Evolutionary conservation across 2,797 vertebrate species (phyloP).

Genomic region (Fringilla coelebs): DNA sequence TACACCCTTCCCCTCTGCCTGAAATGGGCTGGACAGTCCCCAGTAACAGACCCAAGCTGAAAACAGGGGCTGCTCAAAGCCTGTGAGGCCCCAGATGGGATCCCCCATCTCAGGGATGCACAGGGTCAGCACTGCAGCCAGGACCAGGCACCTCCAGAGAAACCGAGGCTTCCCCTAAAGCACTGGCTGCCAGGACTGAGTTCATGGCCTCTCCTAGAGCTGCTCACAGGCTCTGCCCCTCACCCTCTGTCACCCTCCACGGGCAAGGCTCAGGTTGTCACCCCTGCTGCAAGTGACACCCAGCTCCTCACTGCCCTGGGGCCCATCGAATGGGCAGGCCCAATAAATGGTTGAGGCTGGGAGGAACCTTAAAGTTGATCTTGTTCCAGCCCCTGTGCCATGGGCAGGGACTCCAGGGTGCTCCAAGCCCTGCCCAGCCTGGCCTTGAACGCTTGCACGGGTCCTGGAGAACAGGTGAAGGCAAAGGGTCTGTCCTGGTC

Average conservation of each 20-base stretch:
- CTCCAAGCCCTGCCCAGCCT: not conserved
- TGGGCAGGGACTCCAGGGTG: not conserved
- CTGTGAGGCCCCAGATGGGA: not conserved
- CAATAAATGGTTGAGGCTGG: not conserved
- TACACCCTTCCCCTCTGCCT: not conserved
- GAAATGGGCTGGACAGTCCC: not conserved
- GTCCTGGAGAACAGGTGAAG: not conserved
- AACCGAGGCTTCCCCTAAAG: not conserved
- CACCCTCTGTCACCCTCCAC: not conserved
- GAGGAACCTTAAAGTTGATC: not conserved
- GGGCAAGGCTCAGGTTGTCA: fast-evolving
- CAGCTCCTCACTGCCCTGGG: not conserved
- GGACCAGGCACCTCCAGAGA: not conserved
- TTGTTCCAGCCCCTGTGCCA: not conserved
- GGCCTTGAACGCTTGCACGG: not conserved
- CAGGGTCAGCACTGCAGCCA: fast-evolving
- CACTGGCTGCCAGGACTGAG: not conserved
- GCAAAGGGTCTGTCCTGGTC: not conserved
- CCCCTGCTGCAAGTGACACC: not conserved
- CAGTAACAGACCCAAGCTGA: not conserved
- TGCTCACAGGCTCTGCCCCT: not conserved
- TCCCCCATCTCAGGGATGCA: not conserved
- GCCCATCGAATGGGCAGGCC: not conserved
- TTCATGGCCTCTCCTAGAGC: not conserved
- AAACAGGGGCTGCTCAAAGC: not conserved